A percentile compares a stretch with the other conserved stretches of the same genome.
These are phyloP conservation scores for Vanacampus margaritifer DNA, from an alignment of 2,113 vertebrate species.

Conservation along the genomic window DNA sequence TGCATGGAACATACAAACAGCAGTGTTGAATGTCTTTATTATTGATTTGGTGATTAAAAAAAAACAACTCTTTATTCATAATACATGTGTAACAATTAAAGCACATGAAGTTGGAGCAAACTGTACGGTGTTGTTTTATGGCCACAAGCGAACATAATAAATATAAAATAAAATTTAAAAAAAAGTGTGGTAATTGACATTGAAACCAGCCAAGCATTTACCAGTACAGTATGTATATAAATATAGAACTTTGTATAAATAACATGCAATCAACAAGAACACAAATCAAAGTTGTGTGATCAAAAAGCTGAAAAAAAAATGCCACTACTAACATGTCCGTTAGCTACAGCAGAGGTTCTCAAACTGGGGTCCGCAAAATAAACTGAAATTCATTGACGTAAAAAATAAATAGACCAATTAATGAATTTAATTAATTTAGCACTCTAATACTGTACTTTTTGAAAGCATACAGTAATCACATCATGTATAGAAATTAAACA, in stretches of 20 bases:
- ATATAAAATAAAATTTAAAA: slow-evolving; percentile 49
- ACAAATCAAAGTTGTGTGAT: slow-evolving; percentile 16
- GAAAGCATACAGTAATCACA: no score
- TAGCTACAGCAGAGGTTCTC: neutral
- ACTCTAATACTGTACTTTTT: no score
- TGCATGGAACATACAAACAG: neutral
- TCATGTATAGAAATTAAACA: no score
- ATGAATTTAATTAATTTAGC: no score
- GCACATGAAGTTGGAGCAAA: slow-evolving; percentile 30
- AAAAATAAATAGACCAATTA: no score
- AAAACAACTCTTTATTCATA: neutral
- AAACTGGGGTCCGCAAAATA: neutral
- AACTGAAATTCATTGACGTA: no score
- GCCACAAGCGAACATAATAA: slow-evolving; percentile 41
- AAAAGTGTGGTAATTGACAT: slow-evolving; percentile 63
- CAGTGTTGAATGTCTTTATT: neutral
- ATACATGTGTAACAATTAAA: slow-evolving; percentile 21
- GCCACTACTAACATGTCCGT: neutral
- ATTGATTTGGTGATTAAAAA: slow-evolving; percentile 13
- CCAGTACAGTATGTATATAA: slow-evolving; percentile 55
- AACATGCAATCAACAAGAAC: slow-evolving; percentile 37
- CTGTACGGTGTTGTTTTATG: slow-evolving; percentile 29
- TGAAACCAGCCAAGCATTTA: slow-evolving; percentile 73
- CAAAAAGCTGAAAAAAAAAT: neutral
- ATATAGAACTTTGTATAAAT: slow-evolving; percentile 56